Conservation (phyloP, 2,113 vertebrate genomes). For the Scartelaos histophorus region DNA sequence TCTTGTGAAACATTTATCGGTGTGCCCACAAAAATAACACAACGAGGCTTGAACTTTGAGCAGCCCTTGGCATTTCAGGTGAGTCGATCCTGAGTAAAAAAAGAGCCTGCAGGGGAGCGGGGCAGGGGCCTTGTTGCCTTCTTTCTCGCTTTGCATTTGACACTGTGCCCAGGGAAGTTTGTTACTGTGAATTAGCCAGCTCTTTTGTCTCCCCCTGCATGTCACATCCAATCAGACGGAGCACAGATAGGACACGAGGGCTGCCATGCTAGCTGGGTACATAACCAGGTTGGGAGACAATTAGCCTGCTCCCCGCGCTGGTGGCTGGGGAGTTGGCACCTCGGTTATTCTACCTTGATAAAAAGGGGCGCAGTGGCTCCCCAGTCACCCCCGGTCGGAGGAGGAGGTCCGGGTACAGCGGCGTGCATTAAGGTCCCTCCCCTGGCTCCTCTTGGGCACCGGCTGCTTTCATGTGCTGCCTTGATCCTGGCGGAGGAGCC, state of each 20-base stretch:
- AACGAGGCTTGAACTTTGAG: conserved; percentile 63
- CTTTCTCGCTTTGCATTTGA: conserved; percentile 59
- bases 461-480: conserved; percentile 83
- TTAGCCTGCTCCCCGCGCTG: conserved; percentile 56
- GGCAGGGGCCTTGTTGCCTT: conserved; percentile 65
- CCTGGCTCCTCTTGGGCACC: conserved; percentile 53
- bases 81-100: conserved; percentile 63
- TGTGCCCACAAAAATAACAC: conserved; percentile 64
- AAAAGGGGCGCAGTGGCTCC: conserved; percentile 83
- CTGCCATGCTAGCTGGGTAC: conserved; percentile 86
- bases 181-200: conserved; percentile 93
- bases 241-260: conserved; percentile 76
- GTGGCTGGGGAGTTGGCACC: conserved; percentile 87
- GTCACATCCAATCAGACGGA: conserved; percentile 91
- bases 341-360: conserved; percentile 84
- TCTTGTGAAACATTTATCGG: conserved; percentile 58
- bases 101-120: conserved; percentile 36
- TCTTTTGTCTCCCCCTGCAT: conserved; percentile 93
- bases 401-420: conserved; percentile 64
- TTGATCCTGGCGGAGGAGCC: conserved; percentile 50
- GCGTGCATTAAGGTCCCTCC: conserved; percentile 86
- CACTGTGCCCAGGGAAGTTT: conserved; percentile 89
- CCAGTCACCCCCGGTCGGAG: conserved; percentile 76
- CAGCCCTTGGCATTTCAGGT: conserved; percentile 63
- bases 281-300: conserved; percentile 86